These are phyloP conservation scores for Acrocephalus arundinaceus DNA, from an alignment of 2,113 vertebrate genomes.

Conservation along the genomic window DNA sequence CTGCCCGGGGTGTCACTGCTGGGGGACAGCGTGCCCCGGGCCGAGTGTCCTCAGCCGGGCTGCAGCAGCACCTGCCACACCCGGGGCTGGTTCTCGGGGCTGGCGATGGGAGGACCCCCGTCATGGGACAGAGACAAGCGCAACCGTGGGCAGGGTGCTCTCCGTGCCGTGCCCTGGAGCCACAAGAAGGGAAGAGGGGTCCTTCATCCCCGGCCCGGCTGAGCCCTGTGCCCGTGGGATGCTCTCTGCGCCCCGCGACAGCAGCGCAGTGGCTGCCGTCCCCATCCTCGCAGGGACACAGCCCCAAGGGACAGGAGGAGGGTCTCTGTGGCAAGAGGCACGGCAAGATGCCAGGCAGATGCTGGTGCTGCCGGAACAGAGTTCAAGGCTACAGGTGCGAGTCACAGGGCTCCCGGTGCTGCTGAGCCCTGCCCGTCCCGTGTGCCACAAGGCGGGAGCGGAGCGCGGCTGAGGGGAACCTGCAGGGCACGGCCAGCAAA, in stretches of 20 bases:
- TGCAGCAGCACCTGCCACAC: not conserved
- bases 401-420: not conserved
- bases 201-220: not conserved
- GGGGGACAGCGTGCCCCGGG: too few species aligned
- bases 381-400: fast-evolving
- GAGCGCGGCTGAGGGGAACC: not conserved
- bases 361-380: fast-evolving
- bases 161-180: fast-evolving
- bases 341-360: not conserved
- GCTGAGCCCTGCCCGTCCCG: not conserved
- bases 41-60: not conserved
- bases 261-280: fast-evolving
- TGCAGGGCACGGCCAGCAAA: fast-evolving
- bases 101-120: fast-evolving
- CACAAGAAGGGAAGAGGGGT: fast-evolving
- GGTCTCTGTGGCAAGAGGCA: fast-evolving
- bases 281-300: fast-evolving
- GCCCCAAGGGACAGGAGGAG: too few species aligned
- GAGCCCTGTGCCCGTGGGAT: fast-evolving
- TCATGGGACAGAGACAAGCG: fast-evolving
- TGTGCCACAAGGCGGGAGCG: fast-evolving
- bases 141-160: fast-evolving
- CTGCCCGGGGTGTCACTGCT: not conserved
- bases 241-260: not conserved
- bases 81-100: not conserved